Evolutionary conservation across 1,140 invertebrate species (phyloP), one percentile per base, ranked within the genome.

Genomic region (Drosophila kurseongensis): DNA sequence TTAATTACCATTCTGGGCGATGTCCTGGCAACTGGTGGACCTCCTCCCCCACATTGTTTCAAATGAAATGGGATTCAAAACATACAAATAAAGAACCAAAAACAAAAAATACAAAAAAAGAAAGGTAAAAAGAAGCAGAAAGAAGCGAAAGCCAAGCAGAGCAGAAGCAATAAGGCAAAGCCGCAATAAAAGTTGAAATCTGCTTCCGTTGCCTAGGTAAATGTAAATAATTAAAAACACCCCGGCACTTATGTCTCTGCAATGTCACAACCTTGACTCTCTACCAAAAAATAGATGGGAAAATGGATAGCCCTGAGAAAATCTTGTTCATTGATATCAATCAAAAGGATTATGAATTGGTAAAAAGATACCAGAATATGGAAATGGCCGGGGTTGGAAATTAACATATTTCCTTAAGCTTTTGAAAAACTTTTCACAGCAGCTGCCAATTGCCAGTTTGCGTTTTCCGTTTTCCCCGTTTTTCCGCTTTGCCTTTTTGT

Each of bases 221-320:
- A 78, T 50, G 60, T 59, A 75, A 86, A 82, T 82, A 88, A 85
- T 85, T 88, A 85, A 85, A 83, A 76, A 67, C 36, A 32, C 61
- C 40, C 51, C 13, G 40, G 3, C 52, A 44, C 29, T 45, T 18
- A 44, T 44, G 29, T 42, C 47, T 29, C 13, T 5, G 2, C 7
- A 9, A 18, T 36, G 0, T 10, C 8, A 29, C 14, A 52, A 36
- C 50, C 50, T 52, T 35, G 47, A 61, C 27, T 54, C 7, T 27
- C 51, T 32, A 23, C 29, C 1, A 0, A 29, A 42, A 42, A 13
- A 18, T 8, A 16, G 5, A 54, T 8, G 1, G 8, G 1, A 13
- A 54, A 38, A 18, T n/a, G 5, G n/a, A n/a, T n/a, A n/a, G 13
- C 23, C 9, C 12, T 23, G 10, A 36, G 23, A 50, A 63, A 68